Evolutionary conservation across 2,888 invertebrate genomes (phyloP), one percentile per base, ranked within the genome.

Genomic region (Plebejus melissa): DNA sequence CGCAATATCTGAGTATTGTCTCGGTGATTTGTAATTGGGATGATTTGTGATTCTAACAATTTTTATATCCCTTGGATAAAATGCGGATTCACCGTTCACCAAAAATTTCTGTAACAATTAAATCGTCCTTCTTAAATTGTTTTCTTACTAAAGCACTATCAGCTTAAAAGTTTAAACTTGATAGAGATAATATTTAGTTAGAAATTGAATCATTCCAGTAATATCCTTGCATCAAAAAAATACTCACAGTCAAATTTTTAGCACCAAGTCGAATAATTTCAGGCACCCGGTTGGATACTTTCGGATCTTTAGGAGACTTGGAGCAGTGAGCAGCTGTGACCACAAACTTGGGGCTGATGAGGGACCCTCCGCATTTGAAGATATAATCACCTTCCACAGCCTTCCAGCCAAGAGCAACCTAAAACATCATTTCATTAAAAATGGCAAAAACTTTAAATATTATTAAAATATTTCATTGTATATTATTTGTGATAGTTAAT

Each of bases 311-410:
- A 0, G 70, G 16, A 0, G 80, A 77, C 4, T 76, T 77, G 2
- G 81, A 82, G 80, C 96, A 96, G 82, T 96, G 96, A 0, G 95
- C 96, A 0, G 96, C 96, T 0, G 96, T 95, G 38, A 96, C 81
- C 5, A 96, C 91, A 83, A 94, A 95, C 72, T 87, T 89, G 13
- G 94, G 88, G 74, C 95, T 95, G 69, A 96, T 94, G 4, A 96
- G 85, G 6, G 94, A 93, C 2, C 96, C 96, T 1, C 96, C 96
- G 82, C 96, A 96, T 75, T 84, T 83, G 71, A 87, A 86, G 11
- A 83, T 76, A 84, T 85, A 87, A 0, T 80, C 79, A 0, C 81
- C 83, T 1, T 76, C 65, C 13, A 77, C 77, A 1, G 83, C 80
- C 75, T 79, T 81, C 86, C 86, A 87, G 9, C 86, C 87, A 0